Conservation (phyloP, 2,888 invertebrate species). For the Diarsia rubi region DNA sequence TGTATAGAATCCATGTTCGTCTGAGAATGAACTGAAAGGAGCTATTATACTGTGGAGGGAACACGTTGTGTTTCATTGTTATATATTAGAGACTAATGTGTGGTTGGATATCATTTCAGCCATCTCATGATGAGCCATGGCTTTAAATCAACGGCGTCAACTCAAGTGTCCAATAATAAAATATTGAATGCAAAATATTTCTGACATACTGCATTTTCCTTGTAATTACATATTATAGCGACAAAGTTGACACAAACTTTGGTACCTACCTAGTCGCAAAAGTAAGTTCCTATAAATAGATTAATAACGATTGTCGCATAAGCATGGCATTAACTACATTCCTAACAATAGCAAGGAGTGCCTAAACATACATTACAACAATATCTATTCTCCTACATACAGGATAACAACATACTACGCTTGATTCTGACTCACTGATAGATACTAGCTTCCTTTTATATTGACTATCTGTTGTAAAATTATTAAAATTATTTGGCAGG, state of each 20-base stretch:
- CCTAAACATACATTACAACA: neutral
- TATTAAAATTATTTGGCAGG: conserved; percentile 6
- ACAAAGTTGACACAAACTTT: no score
- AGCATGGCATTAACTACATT: neutral
- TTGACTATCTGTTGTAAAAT: conserved; percentile 20
- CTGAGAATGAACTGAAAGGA: neutral
- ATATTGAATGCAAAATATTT: neutral
- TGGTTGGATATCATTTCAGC: no score
- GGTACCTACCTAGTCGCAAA: neutral
- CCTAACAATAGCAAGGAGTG: conserved; percentile 4
- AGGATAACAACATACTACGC: conserved; percentile 6
- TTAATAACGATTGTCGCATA: neutral
- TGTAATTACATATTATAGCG: neutral
- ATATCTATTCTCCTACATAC: neutral
- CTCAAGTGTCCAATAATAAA: neutral
- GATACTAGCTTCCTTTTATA: conserved; percentile 47
- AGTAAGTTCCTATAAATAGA: neutral
- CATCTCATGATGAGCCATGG: neutral
- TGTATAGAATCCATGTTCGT: conserved; percentile 1
- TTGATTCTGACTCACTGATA: conserved; percentile 37
- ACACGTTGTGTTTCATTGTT: neutral
- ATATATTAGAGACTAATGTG: neutral
- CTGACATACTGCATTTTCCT: neutral
- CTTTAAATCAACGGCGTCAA: neutral
- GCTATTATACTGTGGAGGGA: neutral